phyloP scores from a whole-genome alignment of 1,140 invertebrate genomes.

The Euura lappo region DNA sequence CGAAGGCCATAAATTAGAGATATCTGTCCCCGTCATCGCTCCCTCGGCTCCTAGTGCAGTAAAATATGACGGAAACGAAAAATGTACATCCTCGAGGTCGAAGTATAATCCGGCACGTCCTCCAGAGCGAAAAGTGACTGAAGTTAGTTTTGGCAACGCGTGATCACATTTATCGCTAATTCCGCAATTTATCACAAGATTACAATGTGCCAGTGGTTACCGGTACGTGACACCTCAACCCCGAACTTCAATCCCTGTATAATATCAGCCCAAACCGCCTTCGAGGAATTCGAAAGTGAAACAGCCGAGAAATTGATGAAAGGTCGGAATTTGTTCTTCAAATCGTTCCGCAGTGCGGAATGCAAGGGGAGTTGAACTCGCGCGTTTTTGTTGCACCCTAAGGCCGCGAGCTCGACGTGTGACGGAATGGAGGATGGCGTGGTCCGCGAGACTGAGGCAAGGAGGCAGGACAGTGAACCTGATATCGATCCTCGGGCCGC shows the following conservation, averaged over 20 bases:
- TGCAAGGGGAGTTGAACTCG: too few relatives aligned
- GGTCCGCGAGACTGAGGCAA: not conserved
- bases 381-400: too few relatives aligned
- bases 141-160: conserved; percentile 31
- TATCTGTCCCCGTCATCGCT: not conserved
- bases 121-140: conserved; percentile 20
- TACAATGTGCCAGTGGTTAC: conserved; percentile 27
- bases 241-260: not conserved
- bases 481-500: conserved; percentile 46
- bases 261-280: not conserved
- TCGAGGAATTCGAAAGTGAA: not conserved
- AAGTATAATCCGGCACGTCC: conserved; percentile 29
- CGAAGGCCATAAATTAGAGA: not conserved
- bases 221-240: conserved; percentile 31
- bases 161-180: conserved; percentile 44
- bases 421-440: not conserved
- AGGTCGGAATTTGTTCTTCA: too few relatives aligned
- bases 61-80: not conserved
- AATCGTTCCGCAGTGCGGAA: too few relatives aligned
- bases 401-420: too few relatives aligned
- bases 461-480: conserved; percentile 48
- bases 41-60: not conserved
- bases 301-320: too few relatives aligned
- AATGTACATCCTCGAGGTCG: not conserved
- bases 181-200: conserved; percentile 36